Evolutionary conservation across 2,113 vertebrate genomes (phyloP).

Genomic region (Perognathus longimembris): DNA sequence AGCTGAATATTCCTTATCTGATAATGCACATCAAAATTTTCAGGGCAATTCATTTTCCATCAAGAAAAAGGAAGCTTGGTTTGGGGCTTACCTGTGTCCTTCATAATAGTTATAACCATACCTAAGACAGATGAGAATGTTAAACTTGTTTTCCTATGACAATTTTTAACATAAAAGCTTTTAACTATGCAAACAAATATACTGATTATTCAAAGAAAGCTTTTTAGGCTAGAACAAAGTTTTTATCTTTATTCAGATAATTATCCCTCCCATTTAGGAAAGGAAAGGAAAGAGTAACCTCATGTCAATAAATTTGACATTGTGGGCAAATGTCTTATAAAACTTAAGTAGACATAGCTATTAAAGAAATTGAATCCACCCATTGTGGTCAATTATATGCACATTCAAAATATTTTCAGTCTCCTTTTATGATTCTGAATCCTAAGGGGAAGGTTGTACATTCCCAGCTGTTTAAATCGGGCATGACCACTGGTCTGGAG

Average conservation of each 20-base stretch:
- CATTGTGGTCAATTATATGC: neutral
- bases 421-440: neutral
- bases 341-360: neutral
- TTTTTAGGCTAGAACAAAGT: slow-evolving; percentile 7
- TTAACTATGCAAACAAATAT: neutral
- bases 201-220: neutral
- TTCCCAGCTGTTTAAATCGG: slow-evolving; percentile 11
- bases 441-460: neutral
- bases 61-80: neutral
- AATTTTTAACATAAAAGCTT: neutral
- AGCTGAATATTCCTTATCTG: neutral
- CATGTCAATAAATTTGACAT: slow-evolving; percentile 16
- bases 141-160: neutral
- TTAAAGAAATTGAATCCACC: slow-evolving; percentile 26
- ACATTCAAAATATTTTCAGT: neutral
- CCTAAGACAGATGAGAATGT: neutral
- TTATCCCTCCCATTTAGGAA: slow-evolving; percentile 2
- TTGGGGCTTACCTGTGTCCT: neutral
- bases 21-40: no score
- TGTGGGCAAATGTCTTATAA: slow-evolving; percentile 8
- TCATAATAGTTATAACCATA: neutral
- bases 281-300: neutral
- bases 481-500: neutral
- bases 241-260: slow-evolving; percentile 11
- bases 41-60: neutral